Conservation (phyloP, 2,797 vertebrate genomes). For the Propithecus perrieri region DNA sequence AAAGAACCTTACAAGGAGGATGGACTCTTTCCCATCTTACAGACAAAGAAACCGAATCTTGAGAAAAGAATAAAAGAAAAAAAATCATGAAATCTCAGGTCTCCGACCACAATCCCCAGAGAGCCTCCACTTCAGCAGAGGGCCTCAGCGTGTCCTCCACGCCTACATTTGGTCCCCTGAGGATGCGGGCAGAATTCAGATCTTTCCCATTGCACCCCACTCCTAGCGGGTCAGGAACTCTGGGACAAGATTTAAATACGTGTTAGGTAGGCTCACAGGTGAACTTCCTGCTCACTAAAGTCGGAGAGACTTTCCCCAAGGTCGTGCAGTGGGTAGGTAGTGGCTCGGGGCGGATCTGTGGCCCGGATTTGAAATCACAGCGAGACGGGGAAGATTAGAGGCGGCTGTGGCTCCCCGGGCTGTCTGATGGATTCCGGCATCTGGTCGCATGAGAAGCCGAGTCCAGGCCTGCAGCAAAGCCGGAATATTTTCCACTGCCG, state of each 20-base stretch:
- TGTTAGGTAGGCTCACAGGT: neutral
- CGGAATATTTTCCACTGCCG: conserved; percentile 45
- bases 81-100: neutral
- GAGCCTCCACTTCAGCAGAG: neutral
- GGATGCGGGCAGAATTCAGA: neutral
- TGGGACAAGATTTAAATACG: neutral
- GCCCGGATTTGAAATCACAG: neutral
- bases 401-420: neutral
- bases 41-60: neutral
- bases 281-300: neutral
- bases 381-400: neutral
- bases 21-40: neutral
- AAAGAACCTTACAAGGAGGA: neutral
- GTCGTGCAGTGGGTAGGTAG: accelerated
- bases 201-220: neutral
- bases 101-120: neutral
- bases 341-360: neutral
- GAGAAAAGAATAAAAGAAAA: neutral
- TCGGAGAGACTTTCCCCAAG: neutral
- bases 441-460: conserved; percentile 55
- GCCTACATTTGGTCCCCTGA: neutral
- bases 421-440: conserved; percentile 10
- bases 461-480: conserved; percentile 32
- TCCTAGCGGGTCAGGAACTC: neutral
- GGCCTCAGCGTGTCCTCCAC: neutral